Evolutionary conservation across 2,797 vertebrate genomes (phyloP).

Genomic region (Acrossocheilus wenchowensis): DNA sequence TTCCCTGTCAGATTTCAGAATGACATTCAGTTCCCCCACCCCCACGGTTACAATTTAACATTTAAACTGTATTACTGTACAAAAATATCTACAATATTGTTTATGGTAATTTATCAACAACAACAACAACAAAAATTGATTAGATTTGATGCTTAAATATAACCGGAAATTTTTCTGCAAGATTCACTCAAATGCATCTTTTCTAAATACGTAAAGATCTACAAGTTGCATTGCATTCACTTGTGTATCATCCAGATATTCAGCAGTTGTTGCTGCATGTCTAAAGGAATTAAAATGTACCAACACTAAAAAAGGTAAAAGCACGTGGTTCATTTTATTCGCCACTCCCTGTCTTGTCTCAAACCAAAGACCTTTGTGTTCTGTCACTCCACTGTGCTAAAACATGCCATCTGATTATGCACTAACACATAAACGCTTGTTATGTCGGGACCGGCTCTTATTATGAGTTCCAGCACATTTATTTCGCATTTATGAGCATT

Average conservation of each 20-base stretch:
- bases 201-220: not conserved
- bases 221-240: not conserved
- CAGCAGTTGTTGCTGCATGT: constrained; percentile 17
- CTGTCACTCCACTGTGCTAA: not conserved
- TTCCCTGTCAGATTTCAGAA: not conserved
- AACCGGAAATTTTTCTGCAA: not conserved
- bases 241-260: not conserved
- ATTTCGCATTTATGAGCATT: constrained; percentile 1
- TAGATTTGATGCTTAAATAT: not conserved
- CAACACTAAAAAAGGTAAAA: constrained; percentile 33
- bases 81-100: not conserved
- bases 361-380: constrained; percentile 29
- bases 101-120: not conserved
- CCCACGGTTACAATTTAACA: not conserved
- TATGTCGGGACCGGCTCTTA: not conserved
- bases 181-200: not conserved
- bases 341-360: constrained; percentile 11
- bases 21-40: not conserved
- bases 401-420: constrained; percentile 10
- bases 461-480: not conserved
- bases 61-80: not conserved
- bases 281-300: constrained; percentile 23
- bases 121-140: no score
- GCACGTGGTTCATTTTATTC: constrained; percentile 14
- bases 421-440: not conserved